phyloP scores from a whole-genome alignment of 2,797 vertebrate genomes.

The Darevskia nairensis region DNA sequence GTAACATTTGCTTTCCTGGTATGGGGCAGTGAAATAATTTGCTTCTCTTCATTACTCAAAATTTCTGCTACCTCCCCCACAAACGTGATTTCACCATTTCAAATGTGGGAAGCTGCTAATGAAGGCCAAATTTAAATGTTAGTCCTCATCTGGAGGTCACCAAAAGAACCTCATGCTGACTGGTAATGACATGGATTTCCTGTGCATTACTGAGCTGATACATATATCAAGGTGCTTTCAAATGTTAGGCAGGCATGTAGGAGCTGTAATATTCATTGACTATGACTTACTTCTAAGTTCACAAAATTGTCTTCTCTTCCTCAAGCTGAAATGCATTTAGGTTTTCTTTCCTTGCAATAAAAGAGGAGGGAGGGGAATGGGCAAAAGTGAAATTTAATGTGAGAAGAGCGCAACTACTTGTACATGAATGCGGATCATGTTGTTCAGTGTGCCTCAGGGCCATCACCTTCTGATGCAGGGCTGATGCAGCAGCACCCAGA shows the following conservation, averaged over 20 bases:
- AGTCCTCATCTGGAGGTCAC: neutral
- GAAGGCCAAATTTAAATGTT: neutral
- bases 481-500: too few species aligned
- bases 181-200: neutral
- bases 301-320: neutral
- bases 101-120: constrained; percentile 55
- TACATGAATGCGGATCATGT: too few species aligned
- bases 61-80: constrained; percentile 48
- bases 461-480: too few species aligned
- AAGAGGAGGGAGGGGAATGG: neutral
- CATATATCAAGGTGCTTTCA: neutral
- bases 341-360: neutral
- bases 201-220: neutral
- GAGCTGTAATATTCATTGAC: neutral
- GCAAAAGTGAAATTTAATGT: too few species aligned
- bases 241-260: neutral
- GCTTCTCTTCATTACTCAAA: constrained; percentile 68
- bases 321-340: neutral
- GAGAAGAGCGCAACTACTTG: too few species aligned
- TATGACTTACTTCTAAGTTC: neutral
- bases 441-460: too few species aligned
- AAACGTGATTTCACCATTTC: constrained; percentile 43
- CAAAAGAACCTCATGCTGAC: neutral
- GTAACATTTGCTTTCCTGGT: constrained; percentile 68
- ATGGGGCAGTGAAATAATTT: constrained; percentile 68